phyloP scores from a whole-genome alignment of 2,113 vertebrate species.

The Sphyrna mokarran region DNA sequence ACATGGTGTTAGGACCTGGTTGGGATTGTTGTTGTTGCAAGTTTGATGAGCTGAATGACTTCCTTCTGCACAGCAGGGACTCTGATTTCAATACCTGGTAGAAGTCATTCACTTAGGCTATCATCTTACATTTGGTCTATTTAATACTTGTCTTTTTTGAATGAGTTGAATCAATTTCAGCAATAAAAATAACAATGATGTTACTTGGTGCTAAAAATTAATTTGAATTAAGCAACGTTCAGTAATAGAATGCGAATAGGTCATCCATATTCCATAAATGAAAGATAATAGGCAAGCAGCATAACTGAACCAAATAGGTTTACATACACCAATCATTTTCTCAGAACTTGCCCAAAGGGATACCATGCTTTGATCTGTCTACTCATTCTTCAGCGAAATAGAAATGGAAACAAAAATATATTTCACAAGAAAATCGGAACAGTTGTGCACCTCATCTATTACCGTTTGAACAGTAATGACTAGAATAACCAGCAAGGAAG shows the following conservation, averaged over 20 bases:
- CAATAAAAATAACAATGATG: background rate
- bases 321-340: background rate
- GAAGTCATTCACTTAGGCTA: no score
- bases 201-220: background rate
- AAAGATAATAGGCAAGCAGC: background rate
- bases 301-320: background rate
- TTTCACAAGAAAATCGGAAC: background rate
- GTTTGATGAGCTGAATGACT: no score
- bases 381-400: background rate
- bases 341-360: background rate
- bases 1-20: no score
- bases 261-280: background rate
- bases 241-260: background rate
- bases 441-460: background rate
- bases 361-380: background rate
- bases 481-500: background rate
- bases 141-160: background rate
- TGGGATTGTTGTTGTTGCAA: no score
- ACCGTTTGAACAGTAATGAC: background rate
- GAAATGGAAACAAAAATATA: background rate
- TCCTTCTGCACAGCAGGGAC: no score
- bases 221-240: background rate
- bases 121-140: no score
- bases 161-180: background rate
- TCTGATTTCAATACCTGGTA: background rate